Evolutionary conservation across 64 coral and sea anemone genomes (phyloP), one percentile per base, ranked within the genome.

Genomic region (Dendrophyllia cribrosa): DNA sequence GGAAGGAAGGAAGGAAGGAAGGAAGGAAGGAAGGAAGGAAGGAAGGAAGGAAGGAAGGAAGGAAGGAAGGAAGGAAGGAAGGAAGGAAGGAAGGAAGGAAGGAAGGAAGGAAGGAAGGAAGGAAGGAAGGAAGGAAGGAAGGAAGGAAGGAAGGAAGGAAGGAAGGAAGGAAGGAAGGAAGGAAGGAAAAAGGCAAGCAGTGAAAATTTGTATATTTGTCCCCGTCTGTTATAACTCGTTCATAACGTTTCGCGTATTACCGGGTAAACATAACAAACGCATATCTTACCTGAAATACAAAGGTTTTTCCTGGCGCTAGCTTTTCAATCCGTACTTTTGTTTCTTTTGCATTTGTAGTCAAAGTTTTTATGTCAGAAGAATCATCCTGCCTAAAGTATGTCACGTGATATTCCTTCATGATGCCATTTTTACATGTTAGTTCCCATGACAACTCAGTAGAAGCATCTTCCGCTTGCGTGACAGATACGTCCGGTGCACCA

Each of bases 341-440:
- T 15, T 17, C 22, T 13, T 59, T 4, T 34, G 34, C 34, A 34
- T 34, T 2, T 0, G 78, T 82, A 5, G 0, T 65, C 0, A 25
- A 12, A 58, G 21, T 43, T 20, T 61, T 34, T 15, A 2, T 44
- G n/a, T 82, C 78, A n/a, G 53, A 34, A 26, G 15, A 4, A 34
- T 70, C 67, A 70, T 70, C 67, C 2, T 10, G 24, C 1, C 24
- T 34, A 21, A 10, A 25, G 67, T 70, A 70, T 0, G 0, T 23
- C 67, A 70, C 67, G 7, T 10, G 3, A 11, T 70, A 70, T 21
- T 5, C 7, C 12, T 70, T 7, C 4, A 70, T 70, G 6, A 70
- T 70, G 67, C 67, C 67, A 70, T 70, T 70, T 43, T 70, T 70
- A 12, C 67, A 70, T 23, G 43, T 70, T 70, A 70, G 21, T 22